Percentiles rank a stretch among this genome's conserved stretches.
These are phyloP conservation scores for Odontocolon sp. DNA, from an alignment of 2,888 invertebrate genomes.

Conservation along the genomic window DNA sequence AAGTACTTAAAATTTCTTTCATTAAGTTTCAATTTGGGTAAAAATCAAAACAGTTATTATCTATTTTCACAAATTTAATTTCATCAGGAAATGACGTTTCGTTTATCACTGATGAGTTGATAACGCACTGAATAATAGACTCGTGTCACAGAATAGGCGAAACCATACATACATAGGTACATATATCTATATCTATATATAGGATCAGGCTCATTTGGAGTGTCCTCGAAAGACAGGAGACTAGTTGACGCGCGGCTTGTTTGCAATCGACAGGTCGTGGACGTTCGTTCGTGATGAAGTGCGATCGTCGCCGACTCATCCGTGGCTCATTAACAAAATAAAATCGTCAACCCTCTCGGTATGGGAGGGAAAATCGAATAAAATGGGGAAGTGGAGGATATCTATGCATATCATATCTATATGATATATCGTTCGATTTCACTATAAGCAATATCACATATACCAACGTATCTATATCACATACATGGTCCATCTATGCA, in stretches of 20 bases:
- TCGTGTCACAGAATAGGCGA: too few species aligned
- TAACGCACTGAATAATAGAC: neutral
- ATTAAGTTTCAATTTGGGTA: too few species aligned
- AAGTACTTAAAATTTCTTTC: too few species aligned
- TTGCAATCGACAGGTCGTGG: constrained; percentile 76
- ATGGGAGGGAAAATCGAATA: too few species aligned
- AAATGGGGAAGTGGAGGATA: too few species aligned
- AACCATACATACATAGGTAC: neutral
- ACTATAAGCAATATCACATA: too few species aligned
- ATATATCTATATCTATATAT: neutral
- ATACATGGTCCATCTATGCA: neutral
- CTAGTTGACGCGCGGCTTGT: constrained; percentile 60
- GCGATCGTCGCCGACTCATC: constrained; percentile 53
- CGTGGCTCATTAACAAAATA: constrained; percentile 58
- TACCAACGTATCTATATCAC: neutral
- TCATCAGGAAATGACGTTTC: constrained; percentile 37
- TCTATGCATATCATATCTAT: too few species aligned
- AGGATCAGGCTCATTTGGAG: constrained; percentile 34
- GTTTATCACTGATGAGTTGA: constrained; percentile 35
- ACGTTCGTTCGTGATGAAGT: constrained; percentile 54
- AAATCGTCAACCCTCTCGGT: too few species aligned
- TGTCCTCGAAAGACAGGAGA: constrained; percentile 55
- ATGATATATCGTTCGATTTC: too few species aligned
- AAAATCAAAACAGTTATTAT: too few species aligned
- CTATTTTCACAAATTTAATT: neutral